Conservation (phyloP, 2,113 vertebrate species). For the Ailurus styani region DNA sequence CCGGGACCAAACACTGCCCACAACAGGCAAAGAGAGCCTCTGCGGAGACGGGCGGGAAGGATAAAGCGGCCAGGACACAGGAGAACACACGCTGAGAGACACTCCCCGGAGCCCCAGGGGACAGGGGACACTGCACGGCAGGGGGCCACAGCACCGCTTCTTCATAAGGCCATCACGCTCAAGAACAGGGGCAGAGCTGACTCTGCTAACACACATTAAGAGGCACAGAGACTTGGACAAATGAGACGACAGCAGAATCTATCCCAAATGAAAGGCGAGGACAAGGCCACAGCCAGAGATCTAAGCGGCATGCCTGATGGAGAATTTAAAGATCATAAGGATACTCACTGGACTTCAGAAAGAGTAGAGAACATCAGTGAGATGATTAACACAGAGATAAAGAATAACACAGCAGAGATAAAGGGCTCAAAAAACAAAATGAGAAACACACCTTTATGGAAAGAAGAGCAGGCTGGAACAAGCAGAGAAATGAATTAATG, state of each 20-base stretch:
- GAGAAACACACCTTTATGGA: not conserved
- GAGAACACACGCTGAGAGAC: not conserved
- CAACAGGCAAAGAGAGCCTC: not conserved
- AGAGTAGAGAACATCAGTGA: not conserved
- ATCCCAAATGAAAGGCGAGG: not conserved
- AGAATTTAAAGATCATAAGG: not conserved
- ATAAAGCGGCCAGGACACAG: not conserved
- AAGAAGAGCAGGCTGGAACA: not conserved
- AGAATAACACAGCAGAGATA: not conserved
- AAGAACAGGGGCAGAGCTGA: not conserved
- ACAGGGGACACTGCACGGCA: not conserved
- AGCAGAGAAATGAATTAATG: not conserved
- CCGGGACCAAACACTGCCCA: not conserved
- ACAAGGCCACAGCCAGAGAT: not conserved
- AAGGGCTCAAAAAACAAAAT: not conserved
- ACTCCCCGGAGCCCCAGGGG: not conserved
- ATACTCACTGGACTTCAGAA: not conserved
- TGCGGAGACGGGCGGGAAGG: not conserved
- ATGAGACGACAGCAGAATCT: not conserved
- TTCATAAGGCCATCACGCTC: not conserved
- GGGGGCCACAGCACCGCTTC: not conserved
- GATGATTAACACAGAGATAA: not conserved
- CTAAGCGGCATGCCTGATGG: not conserved
- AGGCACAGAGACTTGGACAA: not conserved
- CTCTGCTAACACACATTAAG: not conserved